Base-by-base conservation (phyloP, 2,888 invertebrate species). In the Hypselothyrea guttata region DNA sequence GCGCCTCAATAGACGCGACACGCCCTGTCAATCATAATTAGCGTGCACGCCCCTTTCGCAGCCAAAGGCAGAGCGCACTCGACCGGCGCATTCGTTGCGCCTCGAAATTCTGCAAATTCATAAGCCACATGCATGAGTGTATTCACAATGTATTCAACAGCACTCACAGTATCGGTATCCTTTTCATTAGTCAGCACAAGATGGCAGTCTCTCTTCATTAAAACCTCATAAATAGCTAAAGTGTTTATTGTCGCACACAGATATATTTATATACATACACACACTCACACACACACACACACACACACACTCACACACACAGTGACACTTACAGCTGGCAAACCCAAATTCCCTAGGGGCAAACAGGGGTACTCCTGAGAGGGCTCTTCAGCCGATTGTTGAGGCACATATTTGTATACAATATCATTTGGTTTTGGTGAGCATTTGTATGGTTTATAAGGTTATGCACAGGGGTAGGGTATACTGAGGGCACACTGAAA, bases 11-110 rank as follows among this genome's bases (percentile, higher is more conserved):
- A 67, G 75, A 62, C 52, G 72, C 75, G 84, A 79, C 77, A 79
- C 84, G 75, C 74, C 78, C 76, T 86, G 89, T 89, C 89, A 89
- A 88, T 88, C 88, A 86, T 75, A 89, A 89, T 88, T 88, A 89
- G 82, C 72, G 51, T 41, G 62, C 22, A 22, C 75, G 75, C 74
- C 83, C 84, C 75, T 85, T 66, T 76, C 53, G 33, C 53, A 44
- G 48, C 49, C 67, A 51, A 52, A 31, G 34, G 49, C 37, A 38
- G 15, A 7, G 28, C 13, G 34, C 76, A 45, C 60, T 63, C 47
- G 47, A 46, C 49, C 67, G 41, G 34, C 37, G 31, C 58, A 81
- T 82, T 78, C 63, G 83, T 52, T 63, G 67, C 76, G 79, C 76
- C 79, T 79, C 67, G 62, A 70, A n/a, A 83, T 79, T 76, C 75